Conservation (phyloP, 2,113 vertebrate genomes). For the Chunga burmeisteri region DNA sequence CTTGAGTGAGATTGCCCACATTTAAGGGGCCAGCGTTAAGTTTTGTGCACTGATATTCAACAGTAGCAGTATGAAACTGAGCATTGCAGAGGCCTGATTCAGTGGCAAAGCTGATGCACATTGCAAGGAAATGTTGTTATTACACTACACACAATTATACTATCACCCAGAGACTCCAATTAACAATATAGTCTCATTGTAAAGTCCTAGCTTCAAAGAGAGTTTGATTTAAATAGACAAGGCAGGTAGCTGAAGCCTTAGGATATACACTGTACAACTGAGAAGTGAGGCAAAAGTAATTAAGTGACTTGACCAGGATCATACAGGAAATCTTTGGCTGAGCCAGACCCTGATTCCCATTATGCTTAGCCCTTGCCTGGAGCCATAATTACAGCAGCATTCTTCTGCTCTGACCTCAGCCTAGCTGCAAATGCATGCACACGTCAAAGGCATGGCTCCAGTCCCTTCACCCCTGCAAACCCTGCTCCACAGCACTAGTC, state of each 20-base stretch:
- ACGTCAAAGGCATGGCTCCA: background rate
- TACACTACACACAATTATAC: slow-evolving; percentile 27
- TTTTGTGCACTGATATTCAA: background rate
- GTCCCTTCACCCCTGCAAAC: background rate
- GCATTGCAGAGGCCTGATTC: background rate
- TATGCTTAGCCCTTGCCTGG: slow-evolving; percentile 42
- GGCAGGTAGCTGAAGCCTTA: slow-evolving; percentile 64
- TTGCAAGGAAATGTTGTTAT: slow-evolving; percentile 26
- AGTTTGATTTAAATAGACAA: slow-evolving; percentile 62
- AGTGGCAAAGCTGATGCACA: slow-evolving; percentile 4
- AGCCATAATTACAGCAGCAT: slow-evolving; percentile 51
- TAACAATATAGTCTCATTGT: slow-evolving; percentile 49
- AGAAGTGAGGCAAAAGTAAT: slow-evolving; percentile 63
- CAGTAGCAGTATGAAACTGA: background rate
- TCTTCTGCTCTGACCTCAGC: slow-evolving; percentile 55
- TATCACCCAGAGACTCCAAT: slow-evolving; percentile 58
- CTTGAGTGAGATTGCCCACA: background rate
- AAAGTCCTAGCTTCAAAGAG: slow-evolving; percentile 42
- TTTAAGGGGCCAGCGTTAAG: background rate
- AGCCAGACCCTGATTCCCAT: slow-evolving; percentile 49
- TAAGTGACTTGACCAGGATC: slow-evolving; percentile 68
- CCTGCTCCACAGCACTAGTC: background rate
- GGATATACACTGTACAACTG: slow-evolving; percentile 54
- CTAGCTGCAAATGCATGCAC: background rate
- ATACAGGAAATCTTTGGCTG: slow-evolving; percentile 64